Conservation (phyloP, 2,113 vertebrate genomes). For the Microtus pennsylvanicus region DNA sequence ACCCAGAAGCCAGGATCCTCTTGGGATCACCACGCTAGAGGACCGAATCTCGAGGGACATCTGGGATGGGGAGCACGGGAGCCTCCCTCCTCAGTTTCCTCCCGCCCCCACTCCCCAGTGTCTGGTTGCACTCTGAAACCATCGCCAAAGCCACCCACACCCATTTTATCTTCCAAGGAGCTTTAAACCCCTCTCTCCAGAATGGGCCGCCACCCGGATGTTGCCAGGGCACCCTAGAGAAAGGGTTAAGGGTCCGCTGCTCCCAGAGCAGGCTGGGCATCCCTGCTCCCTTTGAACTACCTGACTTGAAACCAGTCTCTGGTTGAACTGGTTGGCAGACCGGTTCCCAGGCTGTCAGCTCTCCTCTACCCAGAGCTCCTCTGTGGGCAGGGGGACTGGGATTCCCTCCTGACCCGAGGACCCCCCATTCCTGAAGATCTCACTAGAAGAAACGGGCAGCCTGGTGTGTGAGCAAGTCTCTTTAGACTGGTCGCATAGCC, state of each 20-base stretch:
- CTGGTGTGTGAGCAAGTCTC: background rate
- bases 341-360: constrained; percentile 76
- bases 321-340: constrained; percentile 83
- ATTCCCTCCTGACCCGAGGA: background rate
- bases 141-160: background rate
- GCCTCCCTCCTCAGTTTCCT: background rate
- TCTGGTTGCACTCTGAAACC: background rate
- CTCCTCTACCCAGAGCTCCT: background rate
- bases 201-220: background rate
- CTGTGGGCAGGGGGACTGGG: background rate
- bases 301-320: constrained; percentile 79
- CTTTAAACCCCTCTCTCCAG: background rate
- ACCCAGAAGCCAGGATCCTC: constrained; percentile 61
- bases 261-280: background rate
- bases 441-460: background rate
- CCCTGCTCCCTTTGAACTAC: constrained; percentile 76
- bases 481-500: background rate
- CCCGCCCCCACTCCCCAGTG: background rate
- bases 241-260: constrained; percentile 76
- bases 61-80: background rate
- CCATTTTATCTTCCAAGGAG: background rate
- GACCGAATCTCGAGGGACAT: constrained; percentile 44
- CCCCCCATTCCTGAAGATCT: background rate
- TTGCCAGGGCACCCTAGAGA: background rate
- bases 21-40: background rate